Evolutionary conservation across 1,140 invertebrate genomes (phyloP), one percentile per base, ranked within the genome.

Genomic region (Periplaneta americana): DNA sequence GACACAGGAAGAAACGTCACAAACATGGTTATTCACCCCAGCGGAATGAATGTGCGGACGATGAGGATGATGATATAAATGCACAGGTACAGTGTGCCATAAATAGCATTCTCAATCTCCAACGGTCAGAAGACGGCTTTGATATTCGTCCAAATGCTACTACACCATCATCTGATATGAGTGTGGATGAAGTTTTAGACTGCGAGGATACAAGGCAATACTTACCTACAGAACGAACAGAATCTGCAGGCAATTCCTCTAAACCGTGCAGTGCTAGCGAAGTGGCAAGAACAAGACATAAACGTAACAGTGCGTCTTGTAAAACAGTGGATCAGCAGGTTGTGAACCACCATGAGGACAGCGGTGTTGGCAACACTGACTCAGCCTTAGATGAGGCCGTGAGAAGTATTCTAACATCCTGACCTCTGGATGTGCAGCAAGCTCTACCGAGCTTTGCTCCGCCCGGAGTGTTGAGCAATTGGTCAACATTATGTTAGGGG

Each of bases 51-150:
- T 28, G 22, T 31, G 74, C 15, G 34, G 86, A 87, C 77, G 89
- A 90, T 34, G 88, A 90, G 76, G 92, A 92, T 82, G 91, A 91
- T 82, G 91, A 93, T 82, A 93, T 95, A 74, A 93, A 93, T 81
- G 92, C 93, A 15, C 94, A 95, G 85, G 93, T 95, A 57, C 93
- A 95, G 86, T 93, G 92, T 83, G 94, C 94, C 77, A 95, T 95
- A 80, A 93, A 95, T 85, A 94, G 93, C 85, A 95, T 95, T 84
- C 88, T 95, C 34, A 95, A 94, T 87, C 87, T 95, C 82, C 93
- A 94, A 85, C 89, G 91, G 81, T 84, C 86, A 74, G 89, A 89
- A 34, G 83, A 87, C 37, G 87, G 85, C 13, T 81, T 85, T 33
- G 83, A 83, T 76, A 32, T 83, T 78, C 82, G 80, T 36, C 36